Evolutionary conservation across 1,140 invertebrate species (phyloP), one percentile per base, ranked within the genome.

Genomic region (Dendroctonus valens): DNA sequence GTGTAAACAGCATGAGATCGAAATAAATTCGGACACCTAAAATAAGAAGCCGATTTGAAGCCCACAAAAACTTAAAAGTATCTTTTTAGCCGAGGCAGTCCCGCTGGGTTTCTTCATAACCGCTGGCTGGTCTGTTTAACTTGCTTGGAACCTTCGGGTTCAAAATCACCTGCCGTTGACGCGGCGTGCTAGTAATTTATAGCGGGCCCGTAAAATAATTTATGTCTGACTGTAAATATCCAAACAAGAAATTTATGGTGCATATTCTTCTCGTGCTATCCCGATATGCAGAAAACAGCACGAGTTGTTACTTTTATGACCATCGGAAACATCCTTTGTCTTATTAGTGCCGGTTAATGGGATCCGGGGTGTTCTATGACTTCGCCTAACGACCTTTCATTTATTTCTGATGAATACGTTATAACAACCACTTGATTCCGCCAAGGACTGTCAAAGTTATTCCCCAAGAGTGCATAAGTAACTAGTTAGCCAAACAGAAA

Each of bases 141-240:
- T 65, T 65, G 53, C 53, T 42, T 65, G 50, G 62, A 64, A 57
- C 62, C 62, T 65, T 65, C 42, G 48, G 46, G 57, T 65, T 65
- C 55, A 46, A 59, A 65, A 65, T 65, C 64, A 65, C 64, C 64
- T 65, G 64, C 64, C 57, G 64, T 59, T 65, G 55, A 59, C 64
- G 49, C 64, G 54, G 55, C 64, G 54, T 53, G 55, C 57, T 53
- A 40, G 55, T 65, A 65, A 65, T 65, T 65, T 65, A 65, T 59
- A 52, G 57, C 55, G 53, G 64, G 57, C 64, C 53, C 54, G 55
- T 65, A 59, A 65, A 65, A 65, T 65, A 65, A 65, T 65, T 65
- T 65, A 65, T 65, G 64, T 65, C 64, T 41, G 64, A 58, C 64
- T 65, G 64, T 65, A 65, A 65, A 65, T 65, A 65, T 65, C 64